Evolutionary conservation across 2,797 vertebrate genomes (phyloP).

Genomic region (Pipistrellus pipistrellus): DNA sequence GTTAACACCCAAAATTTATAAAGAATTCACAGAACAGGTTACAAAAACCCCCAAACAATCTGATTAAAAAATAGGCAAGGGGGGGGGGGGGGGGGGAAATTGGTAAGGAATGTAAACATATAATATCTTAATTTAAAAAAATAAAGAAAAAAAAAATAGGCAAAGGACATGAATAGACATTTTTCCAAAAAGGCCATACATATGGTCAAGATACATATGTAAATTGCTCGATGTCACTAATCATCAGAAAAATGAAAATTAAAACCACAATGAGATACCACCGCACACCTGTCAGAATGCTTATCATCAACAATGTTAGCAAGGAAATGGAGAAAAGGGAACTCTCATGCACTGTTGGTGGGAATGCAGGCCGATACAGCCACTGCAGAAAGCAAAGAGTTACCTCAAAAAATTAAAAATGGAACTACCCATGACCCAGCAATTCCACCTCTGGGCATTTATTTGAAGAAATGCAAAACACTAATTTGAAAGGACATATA

Average conservation of each 20-base stretch:
- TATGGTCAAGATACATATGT: neutral
- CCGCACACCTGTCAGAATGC: neutral
- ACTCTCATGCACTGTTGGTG: neutral
- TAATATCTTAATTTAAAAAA: no score
- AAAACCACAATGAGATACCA: neutral
- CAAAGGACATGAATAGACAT: neutral
- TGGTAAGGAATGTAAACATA: no score
- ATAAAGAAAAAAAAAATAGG: no score
- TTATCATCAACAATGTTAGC: neutral
- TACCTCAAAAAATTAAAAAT: neutral
- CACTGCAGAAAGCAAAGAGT: neutral
- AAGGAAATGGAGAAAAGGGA: neutral
- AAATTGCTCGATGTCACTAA: neutral
- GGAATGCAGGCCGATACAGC: neutral
- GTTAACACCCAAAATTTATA: neutral
- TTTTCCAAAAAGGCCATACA: neutral
- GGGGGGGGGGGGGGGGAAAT: neutral
- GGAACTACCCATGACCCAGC: neutral
- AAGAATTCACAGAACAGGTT: neutral
- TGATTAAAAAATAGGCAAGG: neutral
- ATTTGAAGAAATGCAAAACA: neutral
- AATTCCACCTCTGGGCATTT: neutral
- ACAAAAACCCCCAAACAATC: neutral
- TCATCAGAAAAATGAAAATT: neutral
- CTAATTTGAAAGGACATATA: neutral